Evolutionary conservation across 2,797 vertebrate species (phyloP).

Genomic region (Sorex maritimensis): DNA sequence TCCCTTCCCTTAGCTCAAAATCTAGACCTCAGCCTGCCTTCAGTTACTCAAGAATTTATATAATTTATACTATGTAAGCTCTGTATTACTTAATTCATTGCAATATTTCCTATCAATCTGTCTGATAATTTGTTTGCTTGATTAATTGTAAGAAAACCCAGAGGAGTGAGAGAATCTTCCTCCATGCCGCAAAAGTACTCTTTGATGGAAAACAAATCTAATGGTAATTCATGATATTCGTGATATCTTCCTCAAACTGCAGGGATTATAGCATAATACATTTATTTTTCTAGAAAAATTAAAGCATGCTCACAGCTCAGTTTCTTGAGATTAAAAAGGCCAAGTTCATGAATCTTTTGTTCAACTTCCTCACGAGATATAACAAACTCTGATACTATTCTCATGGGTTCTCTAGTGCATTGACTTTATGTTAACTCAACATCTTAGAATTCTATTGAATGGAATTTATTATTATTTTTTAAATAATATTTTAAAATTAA

Average conservation of each 20-base stretch:
- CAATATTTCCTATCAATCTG: background rate
- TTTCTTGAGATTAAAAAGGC: background rate
- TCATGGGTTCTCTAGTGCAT: background rate
- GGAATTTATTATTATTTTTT: background rate
- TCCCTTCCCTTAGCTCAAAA: background rate
- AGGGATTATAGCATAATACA: too few species aligned
- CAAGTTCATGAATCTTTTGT: rapidly evolving
- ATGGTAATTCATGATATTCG: background rate
- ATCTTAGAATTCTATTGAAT: background rate
- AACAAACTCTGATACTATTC: background rate
- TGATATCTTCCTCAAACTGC: background rate
- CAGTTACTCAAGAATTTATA: background rate
- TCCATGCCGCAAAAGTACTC: background rate
- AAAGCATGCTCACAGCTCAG: background rate
- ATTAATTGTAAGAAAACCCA: background rate
- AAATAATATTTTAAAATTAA: too few species aligned
- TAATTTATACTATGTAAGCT: background rate
- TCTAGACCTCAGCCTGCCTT: background rate
- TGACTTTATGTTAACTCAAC: background rate
- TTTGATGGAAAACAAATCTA: constrained; percentile 22
- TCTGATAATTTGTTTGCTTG: background rate
- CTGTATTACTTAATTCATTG: background rate
- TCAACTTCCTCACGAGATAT: background rate
- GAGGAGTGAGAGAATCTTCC: background rate
- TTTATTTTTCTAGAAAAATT: background rate